A percentile compares a stretch with the other conserved stretches of the same genome.
These are phyloP conservation scores for Platynereis dumerilii DNA, from an alignment of 2,888 invertebrate species.

Conservation along the genomic window DNA sequence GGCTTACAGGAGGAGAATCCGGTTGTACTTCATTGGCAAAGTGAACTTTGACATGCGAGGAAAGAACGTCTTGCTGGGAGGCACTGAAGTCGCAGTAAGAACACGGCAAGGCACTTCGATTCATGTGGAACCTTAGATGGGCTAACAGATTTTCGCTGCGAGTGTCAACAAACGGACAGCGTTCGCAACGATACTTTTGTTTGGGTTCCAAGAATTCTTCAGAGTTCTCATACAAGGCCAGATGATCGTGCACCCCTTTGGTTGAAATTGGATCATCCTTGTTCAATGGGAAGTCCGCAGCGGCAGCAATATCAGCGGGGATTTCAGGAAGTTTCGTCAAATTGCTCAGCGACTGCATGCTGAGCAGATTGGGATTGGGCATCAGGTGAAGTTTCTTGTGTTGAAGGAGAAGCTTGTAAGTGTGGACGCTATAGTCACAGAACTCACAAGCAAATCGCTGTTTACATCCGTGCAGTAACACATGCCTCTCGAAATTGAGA, in stretches of 20 bases:
- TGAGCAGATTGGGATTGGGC: conserved; percentile 58
- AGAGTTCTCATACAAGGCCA: conserved; percentile 55
- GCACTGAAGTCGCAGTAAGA: conserved; percentile 84
- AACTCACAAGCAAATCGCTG: conserved; percentile 82
- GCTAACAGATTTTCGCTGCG: conserved; percentile 76
- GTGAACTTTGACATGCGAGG: conserved; percentile 82
- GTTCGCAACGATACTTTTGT: conserved; percentile 73
- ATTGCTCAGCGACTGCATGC: conserved; percentile 57
- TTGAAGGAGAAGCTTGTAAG: conserved; percentile 83
- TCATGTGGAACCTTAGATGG: conserved; percentile 78
- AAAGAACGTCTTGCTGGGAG: conserved; percentile 75
- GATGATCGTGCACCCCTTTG: conserved; percentile 49
- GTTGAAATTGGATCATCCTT: conserved; percentile 39
- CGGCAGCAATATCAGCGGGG: conserved; percentile 66
- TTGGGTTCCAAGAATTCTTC: conserved; percentile 67
- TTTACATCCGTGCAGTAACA: conserved; percentile 82
- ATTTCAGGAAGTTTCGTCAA: conserved; percentile 63
- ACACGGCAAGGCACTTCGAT: conserved; percentile 74
- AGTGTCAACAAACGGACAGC: conserved; percentile 81
- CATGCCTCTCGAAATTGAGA: conserved; percentile 82
- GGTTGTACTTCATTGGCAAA: conserved; percentile 63
- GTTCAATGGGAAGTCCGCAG: conserved; percentile 49
- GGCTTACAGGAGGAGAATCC: too few species aligned
- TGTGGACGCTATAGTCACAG: conserved; percentile 81
- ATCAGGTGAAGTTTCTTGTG: conserved; percentile 77